Base-by-base conservation (phyloP, 2,797 vertebrate genomes). In the Triplophysa bombifrons region DNA sequence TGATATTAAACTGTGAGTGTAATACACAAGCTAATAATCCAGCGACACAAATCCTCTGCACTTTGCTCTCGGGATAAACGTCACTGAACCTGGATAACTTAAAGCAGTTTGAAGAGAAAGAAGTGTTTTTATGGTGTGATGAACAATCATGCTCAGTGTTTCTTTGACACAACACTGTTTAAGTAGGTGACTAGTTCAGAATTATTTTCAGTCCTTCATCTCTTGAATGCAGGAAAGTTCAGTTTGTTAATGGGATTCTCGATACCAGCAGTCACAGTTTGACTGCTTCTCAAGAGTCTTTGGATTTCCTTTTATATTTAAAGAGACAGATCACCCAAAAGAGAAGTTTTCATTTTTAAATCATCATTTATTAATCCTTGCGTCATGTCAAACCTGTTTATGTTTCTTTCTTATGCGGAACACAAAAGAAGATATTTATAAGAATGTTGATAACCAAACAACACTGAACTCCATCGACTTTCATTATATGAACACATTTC, bases 181-280 rank as follows among this genome's bases (percentile, higher is more conserved):
- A 61, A 77, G 55, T 38, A 22, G 66, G 34, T n/a, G 19, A 61
- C 55, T 48, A n/a, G 38, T 58, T 67, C 34, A 22, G 1, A 2
- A 11, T 68, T 76, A 50, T 76, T 69, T 50, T 61, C 53, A 68
- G 64, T 30, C 20, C 22, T 30, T 4, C 30, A 4, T 58, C 68
- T 46, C 55, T 61, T 69, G 60, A 77, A 69, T 69, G 75, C 66
- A 61, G 60, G 69, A 69, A 70, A 70, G 44, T 41, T 71, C 16
- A 63, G 3, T 10, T 25, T 78, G 66, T 70, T 78, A 70, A 78
- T 70, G 76, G 56, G 44, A 51, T 70, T 48, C 44, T 38, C 16
- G 1, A 44, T 20, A 67, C 14, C 53, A 17, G 17, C 44, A 12
- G 10, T 11, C 44, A 11, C 1, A 46, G 12, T 46, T 14, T 12